Conservation (phyloP, 2,113 vertebrate genomes). For the Leucoraja erinaceus region DNA sequence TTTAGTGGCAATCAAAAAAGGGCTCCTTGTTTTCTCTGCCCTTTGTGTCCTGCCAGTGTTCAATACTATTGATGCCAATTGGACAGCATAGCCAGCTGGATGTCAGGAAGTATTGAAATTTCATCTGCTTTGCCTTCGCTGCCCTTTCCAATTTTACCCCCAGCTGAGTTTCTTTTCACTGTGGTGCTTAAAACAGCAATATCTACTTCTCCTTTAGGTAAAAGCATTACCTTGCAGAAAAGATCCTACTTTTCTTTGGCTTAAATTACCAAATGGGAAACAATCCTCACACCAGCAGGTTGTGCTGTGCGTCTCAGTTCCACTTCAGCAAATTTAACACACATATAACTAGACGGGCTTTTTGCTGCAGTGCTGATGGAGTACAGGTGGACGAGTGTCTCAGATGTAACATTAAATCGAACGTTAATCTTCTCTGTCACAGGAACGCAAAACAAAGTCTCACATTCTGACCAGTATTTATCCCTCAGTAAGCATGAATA, state of each 20-base stretch:
- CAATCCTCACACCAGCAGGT: too few species aligned
- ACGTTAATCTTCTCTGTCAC: too few species aligned
- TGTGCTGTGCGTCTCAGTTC: too few species aligned
- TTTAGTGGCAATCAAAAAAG: neutral
- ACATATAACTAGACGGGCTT: too few species aligned
- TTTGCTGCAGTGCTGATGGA: too few species aligned
- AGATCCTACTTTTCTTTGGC: neutral
- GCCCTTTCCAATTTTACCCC: neutral
- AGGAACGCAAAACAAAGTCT: too few species aligned
- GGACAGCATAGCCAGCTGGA: neutral
- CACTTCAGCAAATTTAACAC: too few species aligned
- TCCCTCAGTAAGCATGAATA: too few species aligned
- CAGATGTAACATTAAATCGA: too few species aligned
- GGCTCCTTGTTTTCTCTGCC: neutral
- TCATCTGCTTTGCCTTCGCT: neutral
- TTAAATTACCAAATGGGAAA: neutral
- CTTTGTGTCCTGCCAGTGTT: neutral
- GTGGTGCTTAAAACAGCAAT: neutral
- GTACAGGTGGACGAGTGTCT: too few species aligned
- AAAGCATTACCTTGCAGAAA: neutral
- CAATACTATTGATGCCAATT: neutral
- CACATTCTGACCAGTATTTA: too few species aligned
- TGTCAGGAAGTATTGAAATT: neutral
- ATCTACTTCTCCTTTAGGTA: neutral
- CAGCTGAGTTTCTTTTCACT: neutral